These are phyloP conservation scores for Phalacrocorax aristotelis DNA, from an alignment of 2,113 vertebrate species.

Conservation along the genomic window DNA sequence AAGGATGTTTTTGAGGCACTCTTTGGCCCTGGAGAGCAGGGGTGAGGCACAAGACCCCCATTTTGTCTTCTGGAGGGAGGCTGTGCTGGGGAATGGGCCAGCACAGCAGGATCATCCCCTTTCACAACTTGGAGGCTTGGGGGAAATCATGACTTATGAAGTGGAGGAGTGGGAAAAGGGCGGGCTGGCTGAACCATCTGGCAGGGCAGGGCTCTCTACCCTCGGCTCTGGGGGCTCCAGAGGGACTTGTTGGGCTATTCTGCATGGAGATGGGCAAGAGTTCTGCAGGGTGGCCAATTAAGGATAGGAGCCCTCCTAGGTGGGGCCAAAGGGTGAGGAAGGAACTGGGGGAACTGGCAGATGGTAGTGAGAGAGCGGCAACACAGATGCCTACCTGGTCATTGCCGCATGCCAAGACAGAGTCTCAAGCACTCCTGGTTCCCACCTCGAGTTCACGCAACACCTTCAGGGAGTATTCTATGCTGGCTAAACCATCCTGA, in stretches of 20 bases:
- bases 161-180: fast-evolving
- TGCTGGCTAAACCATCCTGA: not conserved
- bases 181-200: not conserved
- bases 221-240: not conserved
- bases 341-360: not conserved
- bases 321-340: fast-evolving
- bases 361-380: not conserved
- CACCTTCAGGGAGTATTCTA: not conserved
- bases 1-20: not conserved
- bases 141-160: not conserved
- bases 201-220: not conserved
- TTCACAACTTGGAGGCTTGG: not conserved
- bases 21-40: not conserved
- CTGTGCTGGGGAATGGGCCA: not conserved
- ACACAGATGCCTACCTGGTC: not conserved
- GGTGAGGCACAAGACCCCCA: fast-evolving
- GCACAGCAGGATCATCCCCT: not conserved
- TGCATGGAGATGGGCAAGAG: not conserved
- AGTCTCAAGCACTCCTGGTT: fast-evolving
- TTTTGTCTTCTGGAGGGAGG: not conserved
- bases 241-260: not conserved
- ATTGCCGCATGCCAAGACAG: not conserved
- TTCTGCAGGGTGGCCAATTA: not conserved
- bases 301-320: not conserved
- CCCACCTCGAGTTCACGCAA: not conserved